A percentile compares a stretch with the other conserved stretches of the same genome.
phyloP scores from a whole-genome alignment of 1,140 invertebrate genomes.

The Leptoteleia sp. region DNA sequence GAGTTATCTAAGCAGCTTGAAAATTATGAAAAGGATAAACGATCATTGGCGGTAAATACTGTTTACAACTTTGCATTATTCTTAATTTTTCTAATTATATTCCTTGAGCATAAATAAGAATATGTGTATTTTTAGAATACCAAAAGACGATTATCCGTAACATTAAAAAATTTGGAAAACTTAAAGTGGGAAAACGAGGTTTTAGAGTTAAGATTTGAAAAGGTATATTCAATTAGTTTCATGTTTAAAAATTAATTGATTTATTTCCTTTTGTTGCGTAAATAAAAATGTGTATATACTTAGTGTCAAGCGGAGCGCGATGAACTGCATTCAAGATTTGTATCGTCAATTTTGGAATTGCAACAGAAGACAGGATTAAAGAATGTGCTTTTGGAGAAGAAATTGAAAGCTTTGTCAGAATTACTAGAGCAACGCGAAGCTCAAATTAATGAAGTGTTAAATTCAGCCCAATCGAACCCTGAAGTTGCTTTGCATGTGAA shows the following conservation, averaged over 20 bases:
- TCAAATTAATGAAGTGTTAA: slow-evolving; percentile 85
- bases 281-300: slow-evolving; percentile 15
- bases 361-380: slow-evolving; percentile 91
- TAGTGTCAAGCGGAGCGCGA: slow-evolving; percentile 88
- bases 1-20: slow-evolving; percentile 87
- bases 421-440: slow-evolving; percentile 87
- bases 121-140: slow-evolving; percentile 84
- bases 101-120: slow-evolving; percentile 7
- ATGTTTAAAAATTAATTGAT: slow-evolving; percentile 1
- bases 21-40: slow-evolving; percentile 91
- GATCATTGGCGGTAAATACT: slow-evolving; percentile 76
- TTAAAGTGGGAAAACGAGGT: slow-evolving; percentile 89
- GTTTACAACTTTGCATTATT: too few relatives aligned
- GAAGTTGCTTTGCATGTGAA: slow-evolving; percentile 82
- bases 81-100: slow-evolving; percentile 9
- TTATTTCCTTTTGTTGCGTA: not conserved
- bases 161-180: slow-evolving; percentile 86
- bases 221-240: slow-evolving; percentile 77
- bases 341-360: slow-evolving; percentile 90
- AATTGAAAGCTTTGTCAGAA: slow-evolving; percentile 85
- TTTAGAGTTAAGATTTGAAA: slow-evolving; percentile 89
- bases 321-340: slow-evolving; percentile 89
- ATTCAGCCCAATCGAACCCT: slow-evolving; percentile 83
- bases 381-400: slow-evolving; percentile 88
- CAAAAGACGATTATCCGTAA: slow-evolving; percentile 81